These are phyloP conservation scores for Lucilia cuprina DNA, from an alignment of 1,140 invertebrate species.

Conservation along the genomic window DNA sequence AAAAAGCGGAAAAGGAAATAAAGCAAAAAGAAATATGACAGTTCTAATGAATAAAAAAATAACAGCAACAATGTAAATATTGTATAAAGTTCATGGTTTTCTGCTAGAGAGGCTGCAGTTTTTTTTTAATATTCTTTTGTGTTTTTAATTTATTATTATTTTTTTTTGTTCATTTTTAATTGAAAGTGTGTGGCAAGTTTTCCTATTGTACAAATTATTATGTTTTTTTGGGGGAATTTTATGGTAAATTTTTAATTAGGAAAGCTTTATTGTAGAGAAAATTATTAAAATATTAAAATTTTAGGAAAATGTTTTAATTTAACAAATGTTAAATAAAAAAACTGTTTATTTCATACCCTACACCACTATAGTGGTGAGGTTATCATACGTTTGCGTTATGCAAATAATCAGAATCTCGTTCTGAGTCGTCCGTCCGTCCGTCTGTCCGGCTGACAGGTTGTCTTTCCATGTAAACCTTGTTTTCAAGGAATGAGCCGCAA, in stretches of 20 bases:
- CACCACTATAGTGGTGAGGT: too few species aligned
- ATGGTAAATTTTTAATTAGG: background rate
- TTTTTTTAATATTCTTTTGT: background rate
- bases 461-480: too few species aligned
- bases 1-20: conserved; percentile 27
- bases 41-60: background rate
- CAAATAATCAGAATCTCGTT: too few species aligned
- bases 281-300: background rate
- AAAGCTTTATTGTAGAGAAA: background rate
- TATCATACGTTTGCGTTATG: too few species aligned
- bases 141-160: background rate
- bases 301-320: background rate
- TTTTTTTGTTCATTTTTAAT: background rate
- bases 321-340: too few species aligned
- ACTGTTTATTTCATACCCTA: too few species aligned
- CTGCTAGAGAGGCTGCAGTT: background rate
- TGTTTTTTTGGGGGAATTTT: too few species aligned
- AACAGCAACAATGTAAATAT: background rate
- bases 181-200: background rate
- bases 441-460: too few species aligned
- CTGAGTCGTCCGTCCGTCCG: too few species aligned
- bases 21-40: background rate
- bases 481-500: too few species aligned
- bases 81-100: conserved; percentile 1
- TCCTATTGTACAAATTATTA: too few species aligned